Base-by-base conservation (phyloP, 2,888 invertebrate species). In the Apotomis betuletana region DNA sequence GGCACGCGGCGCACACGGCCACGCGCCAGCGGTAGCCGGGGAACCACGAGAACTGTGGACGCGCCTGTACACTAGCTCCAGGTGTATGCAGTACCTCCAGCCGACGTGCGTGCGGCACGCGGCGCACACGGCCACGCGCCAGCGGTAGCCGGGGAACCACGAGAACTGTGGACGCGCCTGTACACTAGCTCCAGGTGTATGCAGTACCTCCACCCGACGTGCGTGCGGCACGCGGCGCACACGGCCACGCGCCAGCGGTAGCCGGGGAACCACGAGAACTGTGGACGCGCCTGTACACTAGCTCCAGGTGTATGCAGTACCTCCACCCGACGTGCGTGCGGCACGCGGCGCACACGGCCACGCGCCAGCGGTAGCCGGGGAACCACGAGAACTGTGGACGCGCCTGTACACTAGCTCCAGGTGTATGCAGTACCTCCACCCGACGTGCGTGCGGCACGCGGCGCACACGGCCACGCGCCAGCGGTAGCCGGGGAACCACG, bases 311-410 rank as follows among this genome's bases (percentile, higher is more conserved):
- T 36, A 10, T 55, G 27, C 13, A 9, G 5, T 8, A 51, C 46
- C 55, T 15, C 70, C 76, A 77, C 69, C 92, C 92, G 51, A 92
- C 78, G 79, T 92, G 92, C 63, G 83, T 76, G 75, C 67, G 70
- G 84, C 93, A 93, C 68, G 73, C 54, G 73, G 75, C 77, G 79
- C 93, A 93, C 52, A 83, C 75, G 69, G 85, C 85, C 74, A 90
- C 78, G 79, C 85, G 87, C 93, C 93, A 93, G 36, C 36, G 36
- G 89, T 93, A 93, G 44, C 93, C 93, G n/a, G 93, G 93, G 88
- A 92, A 93, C 93, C 64, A 41, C 41, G 41, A 41, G 41, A 41
- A 41, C 41, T 41, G 15, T 15, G 15, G 15, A 0, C 15, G 15
- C 15, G 15, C 15, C 15, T 15, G 0, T 15, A 15, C 15, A 15